Evolutionary conservation across 1,140 invertebrate species (phyloP), one percentile per base, ranked within the genome.

Genomic region (Thalassaphorura encarpata): DNA sequence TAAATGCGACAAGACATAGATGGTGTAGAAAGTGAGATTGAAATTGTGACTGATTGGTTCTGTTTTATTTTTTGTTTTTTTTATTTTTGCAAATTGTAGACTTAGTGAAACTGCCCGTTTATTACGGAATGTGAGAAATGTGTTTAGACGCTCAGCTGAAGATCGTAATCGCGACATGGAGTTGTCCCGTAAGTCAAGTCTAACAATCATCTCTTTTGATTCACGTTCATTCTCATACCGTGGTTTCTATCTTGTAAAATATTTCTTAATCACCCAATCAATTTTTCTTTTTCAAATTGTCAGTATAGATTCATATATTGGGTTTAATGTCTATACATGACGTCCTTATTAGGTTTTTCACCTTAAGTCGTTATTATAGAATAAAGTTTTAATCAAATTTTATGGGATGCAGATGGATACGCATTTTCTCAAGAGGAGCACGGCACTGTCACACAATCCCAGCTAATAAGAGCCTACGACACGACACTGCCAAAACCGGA

Each of bases 361-460:
- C 5, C 19, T 42, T 42, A n/a, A 8, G 6, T 42, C 19, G 18
- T 15, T 42, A n/a, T 42, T 18, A 6, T 42, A 5, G 41, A 8
- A 15, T 42, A 18, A 42, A 42, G 19, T 15, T n/a, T n/a, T 18
- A 18, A 15, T 42, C 19, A 15, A 8, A n/a, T 41, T 31, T 15
- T 47, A n/a, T 41, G 15, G 19, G 33, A 36, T 36, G 8, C 33
- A 62, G 91, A 94, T 83, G 95, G 95, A 57, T 98, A 89, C 78
- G 94, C 95, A 59, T 98, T 98, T 77, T 97, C 94, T 18, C 94
- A 97, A 85, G 94, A 97, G 76, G 95, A 97, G 79, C 87, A 91
- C 69, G 93, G 91, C 57, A 86, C 83, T 66, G 86, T 97, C 40
- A 82, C 87, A 23, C 90, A 97, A 74, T 87, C 89, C 45, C 87